Percentiles rank a stretch among this genome's conserved stretches.
Evolutionary conservation across 2,797 vertebrate genomes (phyloP).

Genomic region (Dipus sagitta): DNA sequence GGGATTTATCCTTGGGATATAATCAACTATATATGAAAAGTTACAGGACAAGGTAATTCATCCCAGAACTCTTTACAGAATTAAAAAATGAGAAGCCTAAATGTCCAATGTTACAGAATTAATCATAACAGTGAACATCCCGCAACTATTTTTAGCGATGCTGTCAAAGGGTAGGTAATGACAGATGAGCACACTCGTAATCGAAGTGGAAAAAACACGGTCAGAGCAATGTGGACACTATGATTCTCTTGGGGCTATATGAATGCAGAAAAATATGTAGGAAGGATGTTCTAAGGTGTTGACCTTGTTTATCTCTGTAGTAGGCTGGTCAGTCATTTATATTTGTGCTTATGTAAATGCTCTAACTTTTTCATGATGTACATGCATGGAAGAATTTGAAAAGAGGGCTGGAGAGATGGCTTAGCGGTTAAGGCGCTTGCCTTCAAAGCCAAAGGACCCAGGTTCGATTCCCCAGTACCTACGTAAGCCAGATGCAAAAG

Average conservation of each 20-base stretch:
- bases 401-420: not conserved
- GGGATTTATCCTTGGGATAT: slow-evolving; percentile 41
- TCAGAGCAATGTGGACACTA: not conserved
- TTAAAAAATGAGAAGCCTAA: not conserved
- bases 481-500: too few relatives aligned
- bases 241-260: not conserved
- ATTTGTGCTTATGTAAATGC: not conserved
- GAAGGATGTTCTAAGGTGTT: not conserved
- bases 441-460: too few relatives aligned
- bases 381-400: not conserved
- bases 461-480: too few relatives aligned
- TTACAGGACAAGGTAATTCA: not conserved
- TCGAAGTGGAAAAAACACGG: not conserved
- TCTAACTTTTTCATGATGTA: not conserved
- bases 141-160: not conserved
- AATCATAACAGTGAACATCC: not conserved
- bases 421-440: too few relatives aligned
- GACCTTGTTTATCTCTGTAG: not conserved
- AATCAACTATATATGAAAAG: not conserved
- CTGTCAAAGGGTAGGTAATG: not conserved
- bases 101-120: not conserved
- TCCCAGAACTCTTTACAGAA: slow-evolving; percentile 1
- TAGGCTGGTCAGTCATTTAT: not conserved
- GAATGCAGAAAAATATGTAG: not conserved
- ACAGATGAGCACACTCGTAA: not conserved